Conservation (phyloP, 2,888 invertebrate genomes). For the Carpatolechia fugitivella region DNA sequence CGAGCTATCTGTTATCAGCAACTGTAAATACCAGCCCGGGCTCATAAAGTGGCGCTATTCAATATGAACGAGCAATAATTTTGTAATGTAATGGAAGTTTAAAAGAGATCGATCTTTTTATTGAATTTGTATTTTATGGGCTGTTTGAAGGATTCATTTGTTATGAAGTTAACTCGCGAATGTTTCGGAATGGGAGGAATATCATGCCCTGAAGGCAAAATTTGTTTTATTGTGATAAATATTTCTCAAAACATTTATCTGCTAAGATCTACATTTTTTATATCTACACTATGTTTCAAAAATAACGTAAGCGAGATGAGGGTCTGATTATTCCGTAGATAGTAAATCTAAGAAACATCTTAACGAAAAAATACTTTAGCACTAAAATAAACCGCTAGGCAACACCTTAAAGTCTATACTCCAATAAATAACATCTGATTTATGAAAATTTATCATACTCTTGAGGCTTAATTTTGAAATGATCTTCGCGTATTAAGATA, state of each 20-base stretch:
- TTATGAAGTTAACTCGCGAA: not conserved
- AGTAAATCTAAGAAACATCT: conserved; percentile 47
- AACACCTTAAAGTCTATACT: conserved; percentile 76
- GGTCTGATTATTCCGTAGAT: conserved; percentile 57
- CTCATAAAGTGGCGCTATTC: conserved; percentile 16
- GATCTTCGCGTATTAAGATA: conserved; percentile 45
- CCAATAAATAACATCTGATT: conserved; percentile 75
- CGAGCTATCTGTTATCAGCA: conserved; percentile 40
- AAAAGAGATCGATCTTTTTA: conserved; percentile 14
- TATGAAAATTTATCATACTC: conserved; percentile 78
- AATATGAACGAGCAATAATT: conserved; percentile 5
- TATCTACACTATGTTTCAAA: conserved; percentile 47
- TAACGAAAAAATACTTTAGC: conserved; percentile 55
- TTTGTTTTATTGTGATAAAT: conserved; percentile 29
- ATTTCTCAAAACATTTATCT: conserved; percentile 44
- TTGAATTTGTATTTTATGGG: conserved; percentile 13
- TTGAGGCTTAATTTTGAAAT: conserved; percentile 78
- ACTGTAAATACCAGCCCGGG: conserved; percentile 32
- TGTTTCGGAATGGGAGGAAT: not conserved
- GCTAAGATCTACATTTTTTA: conserved; percentile 45
- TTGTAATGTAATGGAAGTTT: conserved; percentile 7
- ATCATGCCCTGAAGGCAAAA: conserved; percentile 26
- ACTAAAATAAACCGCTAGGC: conserved; percentile 69
- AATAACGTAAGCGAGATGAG: conserved; percentile 50
- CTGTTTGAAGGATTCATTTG: conserved; percentile 8